Percentiles rank a stretch among this genome's conserved stretches.
Evolutionary conservation across 2,797 vertebrate genomes (phyloP).

Genomic region (Aythya fuligula): DNA sequence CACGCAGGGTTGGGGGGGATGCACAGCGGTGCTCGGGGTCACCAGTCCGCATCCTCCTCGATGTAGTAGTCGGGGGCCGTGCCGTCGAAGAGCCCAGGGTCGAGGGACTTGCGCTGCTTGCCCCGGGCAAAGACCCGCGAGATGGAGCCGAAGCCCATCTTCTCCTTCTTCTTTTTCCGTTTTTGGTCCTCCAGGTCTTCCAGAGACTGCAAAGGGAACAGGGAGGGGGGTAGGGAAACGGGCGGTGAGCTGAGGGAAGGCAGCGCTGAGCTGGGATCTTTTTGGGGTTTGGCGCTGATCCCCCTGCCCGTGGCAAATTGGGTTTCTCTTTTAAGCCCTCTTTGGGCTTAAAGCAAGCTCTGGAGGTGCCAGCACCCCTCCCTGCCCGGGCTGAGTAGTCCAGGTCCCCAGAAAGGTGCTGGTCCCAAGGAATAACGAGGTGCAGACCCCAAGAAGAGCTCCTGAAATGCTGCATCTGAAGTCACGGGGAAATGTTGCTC

Average conservation of each 20-base stretch:
- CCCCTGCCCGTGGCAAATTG: too few relatives aligned
- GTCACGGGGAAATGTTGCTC: not conserved
- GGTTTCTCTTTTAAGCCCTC: too few relatives aligned
- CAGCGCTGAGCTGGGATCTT: too few relatives aligned
- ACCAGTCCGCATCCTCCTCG: conserved; percentile 98
- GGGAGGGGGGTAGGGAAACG: too few relatives aligned
- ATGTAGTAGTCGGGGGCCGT: conserved; percentile 98
- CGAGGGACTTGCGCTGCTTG: conserved; percentile 96
- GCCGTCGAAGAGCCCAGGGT: conserved; percentile 96
- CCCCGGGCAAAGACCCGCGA: conserved; percentile 95
- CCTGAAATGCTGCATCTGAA: not conserved
- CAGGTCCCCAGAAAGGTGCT: not conserved
- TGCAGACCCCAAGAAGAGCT: not conserved
- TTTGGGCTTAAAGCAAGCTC: too few relatives aligned
- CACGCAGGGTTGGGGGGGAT: conserved; percentile 80
- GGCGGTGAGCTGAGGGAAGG: too few relatives aligned
- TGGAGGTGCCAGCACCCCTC: too few relatives aligned
- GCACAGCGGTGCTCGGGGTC: conserved; percentile 85
- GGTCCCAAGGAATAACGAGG: fast-evolving
- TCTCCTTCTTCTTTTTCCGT: conserved; percentile 99
- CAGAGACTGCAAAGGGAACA: conserved; percentile 85
- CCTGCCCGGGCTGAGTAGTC: too few relatives aligned
- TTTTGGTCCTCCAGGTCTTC: conserved; percentile 99
- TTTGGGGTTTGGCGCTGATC: not conserved
- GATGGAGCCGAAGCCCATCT: conserved; percentile 96